Conservation (phyloP, 2,113 vertebrate species). For the Thunnus maccoyii region DNA sequence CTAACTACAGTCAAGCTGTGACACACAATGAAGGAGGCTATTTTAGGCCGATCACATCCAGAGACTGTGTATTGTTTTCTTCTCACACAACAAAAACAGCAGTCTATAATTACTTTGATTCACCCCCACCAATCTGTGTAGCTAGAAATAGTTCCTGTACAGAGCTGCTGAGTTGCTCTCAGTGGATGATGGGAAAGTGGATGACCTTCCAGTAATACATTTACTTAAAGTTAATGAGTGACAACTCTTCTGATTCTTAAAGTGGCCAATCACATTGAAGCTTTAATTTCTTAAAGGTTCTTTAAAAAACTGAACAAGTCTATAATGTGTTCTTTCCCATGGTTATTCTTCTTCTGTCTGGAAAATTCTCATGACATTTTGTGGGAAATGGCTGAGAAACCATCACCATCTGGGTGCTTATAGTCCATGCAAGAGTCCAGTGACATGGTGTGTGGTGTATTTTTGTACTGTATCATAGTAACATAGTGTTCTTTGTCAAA, state of each 20-base stretch:
- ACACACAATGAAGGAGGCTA: slow-evolving; percentile 54
- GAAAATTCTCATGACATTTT: slow-evolving; percentile 14
- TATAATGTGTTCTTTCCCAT: slow-evolving; percentile 22
- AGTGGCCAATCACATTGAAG: neutral
- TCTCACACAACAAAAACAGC: slow-evolving; percentile 62
- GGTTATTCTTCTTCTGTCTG: neutral
- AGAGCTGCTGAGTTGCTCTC: slow-evolving; percentile 32
- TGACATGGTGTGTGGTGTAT: slow-evolving; percentile 38
- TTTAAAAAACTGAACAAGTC: neutral
- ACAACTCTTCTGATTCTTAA: slow-evolving; percentile 4
- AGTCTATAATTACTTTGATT: slow-evolving; percentile 66
- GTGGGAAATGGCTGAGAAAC: neutral
- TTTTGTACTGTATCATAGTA: slow-evolving; percentile 45
- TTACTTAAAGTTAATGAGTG: slow-evolving; percentile 56
- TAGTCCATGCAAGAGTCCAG: slow-evolving; percentile 6
- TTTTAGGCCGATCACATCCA: slow-evolving; percentile 48
- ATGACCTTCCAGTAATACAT: slow-evolving; percentile 50
- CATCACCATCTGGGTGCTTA: slow-evolving; percentile 30
- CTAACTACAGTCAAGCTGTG: slow-evolving; percentile 38
- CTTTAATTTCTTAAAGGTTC: slow-evolving; percentile 3
- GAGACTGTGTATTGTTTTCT: slow-evolving; percentile 63
- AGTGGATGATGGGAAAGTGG: slow-evolving; percentile 45
- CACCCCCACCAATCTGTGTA: slow-evolving; percentile 26
- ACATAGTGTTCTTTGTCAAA: slow-evolving; percentile 72
- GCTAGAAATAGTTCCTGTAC: slow-evolving; percentile 55